Evolutionary conservation across 2,888 invertebrate species (phyloP).

Genomic region (Asteroscopus sphinx): DNA sequence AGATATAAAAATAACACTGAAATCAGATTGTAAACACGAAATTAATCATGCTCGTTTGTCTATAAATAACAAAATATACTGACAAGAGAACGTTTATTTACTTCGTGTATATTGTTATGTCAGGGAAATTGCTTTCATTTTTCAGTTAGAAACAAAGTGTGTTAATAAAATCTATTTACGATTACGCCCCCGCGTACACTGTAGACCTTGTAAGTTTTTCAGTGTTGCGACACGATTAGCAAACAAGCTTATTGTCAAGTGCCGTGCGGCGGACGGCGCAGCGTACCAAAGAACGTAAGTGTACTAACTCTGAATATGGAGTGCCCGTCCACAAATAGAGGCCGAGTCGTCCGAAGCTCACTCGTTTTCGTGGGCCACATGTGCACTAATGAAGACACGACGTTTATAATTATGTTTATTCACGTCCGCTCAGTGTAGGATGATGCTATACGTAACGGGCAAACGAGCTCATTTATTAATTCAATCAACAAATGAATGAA

Average conservation of each 20-base stretch:
- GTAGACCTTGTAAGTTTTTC: constrained; percentile 42
- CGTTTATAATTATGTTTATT: constrained; percentile 69
- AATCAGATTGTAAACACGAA: constrained; percentile 56
- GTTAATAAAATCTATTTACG: constrained; percentile 66
- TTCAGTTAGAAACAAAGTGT: constrained; percentile 67
- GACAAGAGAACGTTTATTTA: constrained; percentile 62
- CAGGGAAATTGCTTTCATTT: constrained; percentile 74
- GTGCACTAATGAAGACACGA: constrained; percentile 75
- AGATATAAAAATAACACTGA: constrained; percentile 51
- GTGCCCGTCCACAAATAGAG: constrained; percentile 70
- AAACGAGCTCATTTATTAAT: constrained; percentile 29
- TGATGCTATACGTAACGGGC: constrained; percentile 35
- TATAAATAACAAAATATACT: constrained; percentile 57
- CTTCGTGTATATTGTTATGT: constrained; percentile 62
- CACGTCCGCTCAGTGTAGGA: constrained; percentile 60
- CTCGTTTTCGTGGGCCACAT: constrained; percentile 68
- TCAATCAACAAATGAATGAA: constrained; percentile 47
- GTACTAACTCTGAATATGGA: constrained; percentile 67
- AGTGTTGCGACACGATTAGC: constrained; percentile 60
- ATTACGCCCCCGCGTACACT: constrained; percentile 28
- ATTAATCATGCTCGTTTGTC: constrained; percentile 57
- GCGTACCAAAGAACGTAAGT: no score
- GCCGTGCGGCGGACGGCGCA: constrained; percentile 55
- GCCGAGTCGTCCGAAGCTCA: constrained; percentile 49
- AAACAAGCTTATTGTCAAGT: constrained; percentile 73